A percentile compares a stretch with the other conserved stretches of the same genome.
phyloP scores from a whole-genome alignment of 2,888 invertebrate genomes.

The Apomyelois bistriatella region DNA sequence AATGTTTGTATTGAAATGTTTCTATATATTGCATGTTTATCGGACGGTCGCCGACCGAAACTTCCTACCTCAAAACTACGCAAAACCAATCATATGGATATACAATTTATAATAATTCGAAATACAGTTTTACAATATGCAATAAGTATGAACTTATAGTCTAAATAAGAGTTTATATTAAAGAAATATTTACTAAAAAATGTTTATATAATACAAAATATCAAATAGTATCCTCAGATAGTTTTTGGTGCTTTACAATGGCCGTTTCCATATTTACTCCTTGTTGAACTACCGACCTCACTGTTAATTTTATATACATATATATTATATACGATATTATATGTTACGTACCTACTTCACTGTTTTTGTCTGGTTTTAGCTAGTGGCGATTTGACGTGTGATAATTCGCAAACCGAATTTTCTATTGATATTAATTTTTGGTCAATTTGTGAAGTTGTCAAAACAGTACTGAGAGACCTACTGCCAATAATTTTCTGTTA shows the following conservation, averaged over 20 bases:
- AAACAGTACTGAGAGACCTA: slow-evolving; percentile 68
- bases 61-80: slow-evolving; percentile 77
- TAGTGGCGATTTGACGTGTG: slow-evolving; percentile 23
- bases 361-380: slow-evolving; percentile 42
- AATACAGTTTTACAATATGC: slow-evolving; percentile 63
- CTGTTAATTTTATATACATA: slow-evolving; percentile 47
- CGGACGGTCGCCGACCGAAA: slow-evolving; percentile 40
- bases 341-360: slow-evolving; percentile 13
- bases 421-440: slow-evolving; percentile 63
- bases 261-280: slow-evolving; percentile 68
- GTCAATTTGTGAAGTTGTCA: slow-evolving; percentile 42
- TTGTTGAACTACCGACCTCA: slow-evolving; percentile 62
- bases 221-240: slow-evolving; percentile 56
- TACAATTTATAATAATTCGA: slow-evolving; percentile 65
- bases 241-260: slow-evolving; percentile 67
- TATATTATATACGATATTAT: slow-evolving; percentile 45
- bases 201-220: slow-evolving; percentile 65
- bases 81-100: slow-evolving; percentile 57
- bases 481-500: slow-evolving; percentile 71
- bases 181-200: slow-evolving; percentile 73
- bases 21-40: slow-evolving; percentile 31
- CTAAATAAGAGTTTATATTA: slow-evolving; percentile 74
- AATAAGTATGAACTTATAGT: slow-evolving; percentile 66
- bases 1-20: slow-evolving; percentile 58
- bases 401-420: slow-evolving; percentile 57